Conservation (phyloP, 23 tunicate genomes). For the Halocynthia aurantium region DNA sequence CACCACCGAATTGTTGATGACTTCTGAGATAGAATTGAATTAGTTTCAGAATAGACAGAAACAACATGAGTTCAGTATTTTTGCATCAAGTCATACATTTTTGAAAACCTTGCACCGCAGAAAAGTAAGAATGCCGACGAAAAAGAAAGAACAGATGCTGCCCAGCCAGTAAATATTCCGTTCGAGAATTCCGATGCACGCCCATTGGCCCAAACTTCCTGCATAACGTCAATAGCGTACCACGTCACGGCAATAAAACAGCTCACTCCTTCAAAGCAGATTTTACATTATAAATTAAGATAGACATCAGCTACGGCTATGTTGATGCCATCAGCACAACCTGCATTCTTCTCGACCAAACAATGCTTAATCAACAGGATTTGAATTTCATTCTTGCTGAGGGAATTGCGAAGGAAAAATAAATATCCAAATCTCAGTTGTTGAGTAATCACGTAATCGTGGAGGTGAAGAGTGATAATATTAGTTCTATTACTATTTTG, state of each 20-base stretch:
- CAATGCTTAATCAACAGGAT: too few species aligned
- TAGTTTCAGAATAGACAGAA: too few species aligned
- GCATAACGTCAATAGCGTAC: constrained; percentile 63
- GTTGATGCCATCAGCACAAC: too few species aligned
- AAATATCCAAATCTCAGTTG: neutral
- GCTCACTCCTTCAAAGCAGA: constrained; percentile 26
- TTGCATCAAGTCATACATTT: constrained; percentile 6
- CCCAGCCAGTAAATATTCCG: constrained; percentile 79
- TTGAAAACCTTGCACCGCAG: constrained; percentile 22
- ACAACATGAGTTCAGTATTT: neutral
- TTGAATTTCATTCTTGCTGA: too few species aligned
- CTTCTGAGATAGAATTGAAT: too few species aligned
- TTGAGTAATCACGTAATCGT: too few species aligned
- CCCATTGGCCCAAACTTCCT: constrained; percentile 46
- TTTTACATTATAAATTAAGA: neutral
- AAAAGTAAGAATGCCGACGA: constrained; percentile 26
- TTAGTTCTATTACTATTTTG: too few species aligned
- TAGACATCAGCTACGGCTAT: neutral
- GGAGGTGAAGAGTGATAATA: too few species aligned
- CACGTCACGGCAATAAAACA: constrained; percentile 40
- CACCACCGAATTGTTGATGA: too few species aligned
- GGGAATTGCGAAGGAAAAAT: too few species aligned
- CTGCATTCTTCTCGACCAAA: too few species aligned
- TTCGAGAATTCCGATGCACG: constrained; percentile 32
- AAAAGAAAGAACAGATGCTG: constrained; percentile 30